Percentiles rank a stretch among this genome's conserved stretches.
phyloP scores from a whole-genome alignment of 2,797 vertebrate genomes.

The Holocentrus rufus region DNA sequence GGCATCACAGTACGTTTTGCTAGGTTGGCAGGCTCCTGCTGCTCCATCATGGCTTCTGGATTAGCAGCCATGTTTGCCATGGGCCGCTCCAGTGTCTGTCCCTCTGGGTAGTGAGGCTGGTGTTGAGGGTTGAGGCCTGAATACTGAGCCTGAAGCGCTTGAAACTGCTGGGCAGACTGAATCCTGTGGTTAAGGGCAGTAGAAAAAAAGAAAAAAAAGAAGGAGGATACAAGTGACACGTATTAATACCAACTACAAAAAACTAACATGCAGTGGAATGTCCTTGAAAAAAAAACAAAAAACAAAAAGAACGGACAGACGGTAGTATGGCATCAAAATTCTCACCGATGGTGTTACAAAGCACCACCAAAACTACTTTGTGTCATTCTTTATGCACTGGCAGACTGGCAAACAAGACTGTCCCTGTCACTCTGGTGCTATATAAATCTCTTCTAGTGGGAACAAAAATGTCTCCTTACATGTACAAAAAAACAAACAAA shows the following conservation, averaged over 20 bases:
- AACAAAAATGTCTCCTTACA: no score
- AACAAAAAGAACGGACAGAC: no score
- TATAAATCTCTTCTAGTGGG: no score
- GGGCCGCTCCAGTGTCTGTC: constrained; percentile 57
- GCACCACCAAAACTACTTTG: background rate
- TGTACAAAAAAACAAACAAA: no score
- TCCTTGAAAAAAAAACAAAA: background rate
- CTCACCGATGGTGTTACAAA: no score
- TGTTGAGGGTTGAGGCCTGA: constrained; percentile 61
- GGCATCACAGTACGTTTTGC: constrained; percentile 69
- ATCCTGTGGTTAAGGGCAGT: constrained; percentile 79
- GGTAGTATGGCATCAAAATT: background rate
- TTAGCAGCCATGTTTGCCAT: constrained; percentile 66
- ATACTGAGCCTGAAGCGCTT: constrained; percentile 81
- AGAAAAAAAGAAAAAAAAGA: constrained; percentile 35
- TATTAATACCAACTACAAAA: background rate
- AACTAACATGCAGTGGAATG: background rate
- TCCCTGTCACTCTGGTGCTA: no score
- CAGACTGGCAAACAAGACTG: no score
- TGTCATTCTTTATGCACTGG: background rate
- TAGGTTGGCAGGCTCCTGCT: constrained; percentile 65
- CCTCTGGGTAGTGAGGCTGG: constrained; percentile 63
- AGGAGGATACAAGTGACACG: background rate
- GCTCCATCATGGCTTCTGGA: constrained; percentile 65
- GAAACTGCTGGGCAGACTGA: constrained; percentile 82